These are phyloP conservation scores for Diplosoma virens DNA, from an alignment of 23 tunicate species.

Conservation along the genomic window DNA sequence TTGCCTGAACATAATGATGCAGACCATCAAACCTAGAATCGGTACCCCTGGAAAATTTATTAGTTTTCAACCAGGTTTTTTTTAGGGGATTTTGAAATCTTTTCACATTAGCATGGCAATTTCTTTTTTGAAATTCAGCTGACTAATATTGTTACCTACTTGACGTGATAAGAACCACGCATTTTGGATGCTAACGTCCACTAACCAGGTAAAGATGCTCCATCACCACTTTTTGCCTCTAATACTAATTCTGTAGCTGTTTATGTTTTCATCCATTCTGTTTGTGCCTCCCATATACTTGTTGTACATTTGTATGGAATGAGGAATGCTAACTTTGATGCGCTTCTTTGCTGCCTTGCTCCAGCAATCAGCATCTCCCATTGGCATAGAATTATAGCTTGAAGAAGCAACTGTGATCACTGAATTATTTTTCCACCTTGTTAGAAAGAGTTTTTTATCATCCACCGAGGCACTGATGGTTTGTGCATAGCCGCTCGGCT, in stretches of 20 bases:
- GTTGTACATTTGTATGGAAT: neutral
- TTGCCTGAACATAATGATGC: too few relatives aligned
- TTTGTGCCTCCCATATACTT: constrained; percentile 7
- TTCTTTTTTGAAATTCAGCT: neutral
- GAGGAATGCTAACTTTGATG: neutral
- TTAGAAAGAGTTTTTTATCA: too few relatives aligned
- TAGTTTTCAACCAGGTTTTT: too few relatives aligned
- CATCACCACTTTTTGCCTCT: constrained; percentile 6
- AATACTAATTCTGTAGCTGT: constrained; percentile 12
- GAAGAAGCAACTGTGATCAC: neutral
- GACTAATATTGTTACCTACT: neutral
- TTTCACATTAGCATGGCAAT: too few relatives aligned
- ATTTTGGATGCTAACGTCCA: constrained; percentile 20
- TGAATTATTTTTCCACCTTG: constrained; percentile 4
- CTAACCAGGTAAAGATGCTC: constrained; percentile 1
- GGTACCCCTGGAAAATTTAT: too few relatives aligned
- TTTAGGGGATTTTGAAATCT: too few relatives aligned
- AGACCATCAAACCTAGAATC: too few relatives aligned
- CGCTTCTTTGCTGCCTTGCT: neutral
- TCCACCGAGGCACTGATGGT: too few relatives aligned
- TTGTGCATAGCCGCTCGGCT: too few relatives aligned
- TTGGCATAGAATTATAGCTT: neutral
- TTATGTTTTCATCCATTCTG: neutral
- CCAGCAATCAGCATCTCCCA: neutral
- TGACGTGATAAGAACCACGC: neutral